phyloP scores from a whole-genome alignment of 2,113 vertebrate species.

The Engraulis encrasicolus region DNA sequence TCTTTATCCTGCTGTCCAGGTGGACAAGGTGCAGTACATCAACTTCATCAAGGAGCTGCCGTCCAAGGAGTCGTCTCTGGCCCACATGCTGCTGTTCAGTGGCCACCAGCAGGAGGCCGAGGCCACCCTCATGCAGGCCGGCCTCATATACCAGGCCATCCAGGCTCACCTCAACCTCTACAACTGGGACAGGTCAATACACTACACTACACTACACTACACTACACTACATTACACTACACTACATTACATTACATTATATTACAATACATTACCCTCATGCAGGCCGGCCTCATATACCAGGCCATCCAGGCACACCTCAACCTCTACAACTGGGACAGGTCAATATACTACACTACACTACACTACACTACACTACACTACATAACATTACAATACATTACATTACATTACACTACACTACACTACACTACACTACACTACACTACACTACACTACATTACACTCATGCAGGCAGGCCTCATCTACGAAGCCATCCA shows the following conservation, averaged over 20 bases:
- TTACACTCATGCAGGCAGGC: conserved; percentile 86
- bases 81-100: conserved; percentile 89
- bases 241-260: too few species aligned
- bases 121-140: conserved; percentile 84
- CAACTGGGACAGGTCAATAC: conserved; percentile 91
- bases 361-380: too few species aligned
- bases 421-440: too few species aligned
- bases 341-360: conserved; percentile 67
- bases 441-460: too few species aligned
- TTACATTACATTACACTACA: too few species aligned
- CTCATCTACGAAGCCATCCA: conserved; percentile 93
- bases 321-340: conserved; percentile 94
- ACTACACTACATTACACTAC: too few species aligned
- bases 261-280: too few species aligned
- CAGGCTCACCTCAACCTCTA: conserved; percentile 90
- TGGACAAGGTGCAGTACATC: conserved; percentile 92
- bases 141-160: conserved; percentile 91
- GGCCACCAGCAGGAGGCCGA: conserved; percentile 91
- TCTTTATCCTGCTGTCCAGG: conserved; percentile 64
- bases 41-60: conserved; percentile 90
- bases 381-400: too few species aligned
- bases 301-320: conserved; percentile 93
- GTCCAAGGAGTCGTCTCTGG: conserved; percentile 89
- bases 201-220: not conserved
- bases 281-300: conserved; percentile 89